phyloP scores from a whole-genome alignment of 2,888 invertebrate species.

The Autographa gamma region DNA sequence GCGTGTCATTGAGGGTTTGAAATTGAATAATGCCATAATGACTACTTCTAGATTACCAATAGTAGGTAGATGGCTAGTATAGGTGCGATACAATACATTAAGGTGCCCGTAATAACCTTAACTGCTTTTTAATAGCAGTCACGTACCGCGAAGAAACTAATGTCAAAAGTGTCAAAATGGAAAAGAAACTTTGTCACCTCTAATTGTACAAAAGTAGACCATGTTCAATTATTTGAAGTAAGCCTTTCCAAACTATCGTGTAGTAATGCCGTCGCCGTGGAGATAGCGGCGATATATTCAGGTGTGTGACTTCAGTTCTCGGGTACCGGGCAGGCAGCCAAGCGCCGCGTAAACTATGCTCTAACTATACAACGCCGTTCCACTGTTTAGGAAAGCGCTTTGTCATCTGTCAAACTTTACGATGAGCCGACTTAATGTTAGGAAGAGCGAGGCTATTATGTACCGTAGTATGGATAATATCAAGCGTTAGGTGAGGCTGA shows the following conservation, averaged over 20 bases:
- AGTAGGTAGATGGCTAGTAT: not conserved
- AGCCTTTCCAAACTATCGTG: constrained; percentile 10
- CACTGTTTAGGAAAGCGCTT: constrained; percentile 43
- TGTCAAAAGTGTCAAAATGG: no score
- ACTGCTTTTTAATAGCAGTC: no score
- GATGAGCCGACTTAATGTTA: constrained; percentile 23
- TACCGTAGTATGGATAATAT: not conserved
- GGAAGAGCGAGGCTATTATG: not conserved
- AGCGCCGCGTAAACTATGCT: constrained; percentile 66
- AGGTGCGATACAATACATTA: no score
- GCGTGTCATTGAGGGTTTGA: not conserved
- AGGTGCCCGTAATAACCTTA: no score
- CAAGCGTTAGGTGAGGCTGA: not conserved
- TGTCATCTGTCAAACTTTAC: constrained; percentile 32
- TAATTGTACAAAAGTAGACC: not conserved
- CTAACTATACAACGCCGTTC: constrained; percentile 35
- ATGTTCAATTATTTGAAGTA: not conserved
- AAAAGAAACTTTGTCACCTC: not conserved
- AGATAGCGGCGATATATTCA: constrained; percentile 51
- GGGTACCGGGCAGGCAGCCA: constrained; percentile 66
- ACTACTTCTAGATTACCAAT: not conserved
- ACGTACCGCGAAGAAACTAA: no score
- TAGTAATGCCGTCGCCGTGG: constrained; percentile 20
- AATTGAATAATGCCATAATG: not conserved
- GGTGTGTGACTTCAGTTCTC: constrained; percentile 64